Evolutionary conservation across 2,113 vertebrate genomes (phyloP), one percentile per base, ranked within the genome.

Genomic region (Pungitius pungitius): DNA sequence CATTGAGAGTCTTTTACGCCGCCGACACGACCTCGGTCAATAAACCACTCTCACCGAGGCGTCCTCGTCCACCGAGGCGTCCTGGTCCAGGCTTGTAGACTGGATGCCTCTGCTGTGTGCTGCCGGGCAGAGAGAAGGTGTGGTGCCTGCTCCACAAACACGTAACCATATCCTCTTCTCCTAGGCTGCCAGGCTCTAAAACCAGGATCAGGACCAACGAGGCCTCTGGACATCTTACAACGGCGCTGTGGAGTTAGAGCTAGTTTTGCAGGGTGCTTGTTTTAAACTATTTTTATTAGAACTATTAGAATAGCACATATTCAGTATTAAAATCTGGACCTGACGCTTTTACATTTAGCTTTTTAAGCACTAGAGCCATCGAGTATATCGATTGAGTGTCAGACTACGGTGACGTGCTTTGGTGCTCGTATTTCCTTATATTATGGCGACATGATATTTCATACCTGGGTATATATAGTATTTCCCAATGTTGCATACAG

Each of bases 161-260:
- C 88, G 80, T 85, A 89, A 91, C 87, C 88, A 86, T 82, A 70
- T 70, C 35, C 63, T n/a, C 11, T 47, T 77, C 54, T 52, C 73
- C 66, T 80, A 68, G 42, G 74, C 56, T 72, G 22, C 33, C 71
- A 12, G 24, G 56, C 69, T 42, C 40, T 54, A 8, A n/a, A 60
- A 78, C 14, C 27, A 64, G 9, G 7, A 74, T 82, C 57, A 61
- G n/a, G 43, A 6, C 40, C 12, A 27, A 68, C 45, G 33, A 18
- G 51, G 10, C 13, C 39, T 65, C 12, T n/a, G 7, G 33, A 27
- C 11, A 14, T 77, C 47, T 11, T 8, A 33, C 15, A n/a, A 33
- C 57, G 52, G 3, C 6, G 8, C 10, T 6, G 0, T 3, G 11
- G 7, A 57, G 6, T 37, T 2, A 73, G 30, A 60, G 27, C 20